Evolutionary conservation across 1,140 invertebrate genomes (phyloP), one percentile per base, ranked within the genome.

Genomic region (Lepidurus couesii): DNA sequence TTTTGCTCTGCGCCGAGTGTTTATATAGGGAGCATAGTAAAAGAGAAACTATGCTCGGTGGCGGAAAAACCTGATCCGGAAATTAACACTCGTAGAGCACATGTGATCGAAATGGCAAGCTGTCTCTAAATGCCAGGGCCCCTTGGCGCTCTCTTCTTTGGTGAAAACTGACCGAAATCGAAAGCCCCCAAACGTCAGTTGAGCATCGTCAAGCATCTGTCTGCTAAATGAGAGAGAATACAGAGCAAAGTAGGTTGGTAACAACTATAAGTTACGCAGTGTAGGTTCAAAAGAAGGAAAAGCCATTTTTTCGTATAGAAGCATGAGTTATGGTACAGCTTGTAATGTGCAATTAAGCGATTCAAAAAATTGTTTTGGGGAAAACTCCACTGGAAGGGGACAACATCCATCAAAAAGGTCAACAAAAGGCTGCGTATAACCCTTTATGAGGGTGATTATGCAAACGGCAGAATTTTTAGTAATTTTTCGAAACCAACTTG

Each of bases 61-160:
- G 34, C 34, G 16, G 53, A 21, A 65, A 65, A 9, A 21, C 16
- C 53, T 65, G 21, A 65, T 65, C 53, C 53, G 53, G 53, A 65
- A 21, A 65, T 65, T 65, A 65, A 65, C 53, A 65, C 53, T 65
- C 53, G 13, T 16, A 65, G 53, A 13, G 16, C 16, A 65, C 53
- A 65, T 65, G 53, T 65, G 53, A 65, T 65, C 53, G 16, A 65
- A 65, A 65, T 65, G 16, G n/a, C 53, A 65, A 65, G 53, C 53
- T 65, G 53, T 65, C 53, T 65, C 9, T 65, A 65, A 16, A 65
- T 65, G 53, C 53, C 6, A 65, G 53, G 53, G 53, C 16, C 53
- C 53, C 21, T 16, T 11, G 13, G 53, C 53, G 13, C 53, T 65
- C 53, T 65, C 21, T 65, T 21, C 16, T 7, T 65, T 34, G 2